Evolutionary conservation across 2,888 invertebrate species (phyloP).

Genomic region (Aphidius colemani): DNA sequence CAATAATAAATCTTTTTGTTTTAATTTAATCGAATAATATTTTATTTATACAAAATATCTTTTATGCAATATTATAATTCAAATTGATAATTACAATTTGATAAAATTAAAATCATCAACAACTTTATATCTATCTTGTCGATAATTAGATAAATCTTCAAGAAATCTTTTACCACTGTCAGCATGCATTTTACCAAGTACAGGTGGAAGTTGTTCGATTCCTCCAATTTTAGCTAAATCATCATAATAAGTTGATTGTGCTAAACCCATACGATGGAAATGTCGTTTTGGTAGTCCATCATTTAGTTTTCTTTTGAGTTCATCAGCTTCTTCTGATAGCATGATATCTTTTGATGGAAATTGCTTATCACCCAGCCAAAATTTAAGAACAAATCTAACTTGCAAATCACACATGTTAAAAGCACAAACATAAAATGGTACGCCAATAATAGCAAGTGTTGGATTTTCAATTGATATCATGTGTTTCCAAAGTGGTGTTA

Average conservation of each 20-base stretch:
- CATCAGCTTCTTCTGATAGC: constrained; percentile 61
- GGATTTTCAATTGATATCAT: constrained; percentile 76
- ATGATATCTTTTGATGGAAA: constrained; percentile 71
- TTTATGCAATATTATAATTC: too few relatives aligned
- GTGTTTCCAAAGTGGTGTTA: constrained; percentile 77
- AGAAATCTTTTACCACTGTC: too few relatives aligned
- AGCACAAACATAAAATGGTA: constrained; percentile 71
- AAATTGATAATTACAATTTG: too few relatives aligned
- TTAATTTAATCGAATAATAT: too few relatives aligned
- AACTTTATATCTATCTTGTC: too few relatives aligned
- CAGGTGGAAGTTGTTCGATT: constrained; percentile 46
- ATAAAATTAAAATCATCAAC: too few relatives aligned
- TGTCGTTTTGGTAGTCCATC: not conserved
- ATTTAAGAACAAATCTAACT: constrained; percentile 58
- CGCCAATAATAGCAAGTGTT: constrained; percentile 76
- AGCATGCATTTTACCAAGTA: too few relatives aligned
- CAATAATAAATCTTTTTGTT: too few relatives aligned
- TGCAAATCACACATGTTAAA: constrained; percentile 76
- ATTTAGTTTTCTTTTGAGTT: constrained; percentile 58
- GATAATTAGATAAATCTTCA: too few relatives aligned
- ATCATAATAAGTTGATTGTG: constrained; percentile 61
- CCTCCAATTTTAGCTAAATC: constrained; percentile 56
- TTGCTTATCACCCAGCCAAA: constrained; percentile 59
- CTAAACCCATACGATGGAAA: constrained; percentile 4
- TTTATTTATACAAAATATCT: too few relatives aligned